Evolutionary conservation across 2,113 vertebrate species (phyloP), one percentile per base, ranked within the genome.

Genomic region (Corythoichthys haematopterus): DNA sequence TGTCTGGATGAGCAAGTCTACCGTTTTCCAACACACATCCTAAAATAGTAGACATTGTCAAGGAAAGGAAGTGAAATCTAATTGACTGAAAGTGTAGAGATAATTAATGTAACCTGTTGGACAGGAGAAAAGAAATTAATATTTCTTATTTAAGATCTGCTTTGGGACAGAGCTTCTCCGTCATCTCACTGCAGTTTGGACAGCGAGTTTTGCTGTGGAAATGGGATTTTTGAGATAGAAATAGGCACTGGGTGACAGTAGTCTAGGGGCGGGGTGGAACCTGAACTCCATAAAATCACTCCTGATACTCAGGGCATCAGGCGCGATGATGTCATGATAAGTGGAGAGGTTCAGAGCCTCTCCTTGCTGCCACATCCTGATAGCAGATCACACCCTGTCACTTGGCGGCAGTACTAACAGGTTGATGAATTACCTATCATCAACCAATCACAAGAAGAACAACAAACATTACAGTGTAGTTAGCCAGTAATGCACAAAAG

Each of bases 31-130:
- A 76, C 68, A 86, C 85, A 74, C 80, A 77, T 79, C 90, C 83
- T 85, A 89, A 92, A 92, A 92, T 92, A 92, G 90, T 87, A 87
- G 85, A 74, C 82, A 91, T 91, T 89, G 88, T 91, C 88, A 90
- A 85, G 86, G 80, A 89, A 89, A 88, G 91, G 90, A 91, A 91
- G 87, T 84, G 84, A 90, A 88, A 91, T 90, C 85, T 91, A 91
- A 91, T 90, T 88, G 90, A 91, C 87, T 91, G 87, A 90, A 88
- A 90, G 88, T 80, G 80, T 77, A 86, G 86, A 85, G 87, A 90
- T 92, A 92, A 92, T 92, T 91, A 91, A 90, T 88, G 87, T 81
- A 89, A 90, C 83, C 86, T 88, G 87, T 91, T 90, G 86, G 85
- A 89, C 87, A 84, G 88, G 81, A 87, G 77, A 77, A 75, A 80